Conservation (phyloP, 1,140 invertebrate genomes). For the Drosophila obscura region DNA sequence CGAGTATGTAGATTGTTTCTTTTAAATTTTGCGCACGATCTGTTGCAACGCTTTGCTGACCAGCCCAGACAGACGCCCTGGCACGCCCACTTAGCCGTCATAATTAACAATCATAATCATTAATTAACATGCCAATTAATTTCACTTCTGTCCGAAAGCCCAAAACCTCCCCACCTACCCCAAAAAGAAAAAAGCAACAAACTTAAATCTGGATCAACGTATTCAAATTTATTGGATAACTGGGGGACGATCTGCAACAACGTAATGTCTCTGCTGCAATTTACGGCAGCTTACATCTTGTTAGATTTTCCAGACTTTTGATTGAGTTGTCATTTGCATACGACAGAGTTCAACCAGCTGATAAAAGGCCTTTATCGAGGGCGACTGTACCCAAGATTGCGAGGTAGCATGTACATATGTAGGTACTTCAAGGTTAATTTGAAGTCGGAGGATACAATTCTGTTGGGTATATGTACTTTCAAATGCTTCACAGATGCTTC, state of each 20-base stretch:
- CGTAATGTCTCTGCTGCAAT: constrained; percentile 27
- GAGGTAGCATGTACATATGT: background rate
- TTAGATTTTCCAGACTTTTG: constrained; percentile 22
- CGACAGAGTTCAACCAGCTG: constrained; percentile 8
- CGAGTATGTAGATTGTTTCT: constrained; percentile 55
- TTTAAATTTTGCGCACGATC: constrained; percentile 82
- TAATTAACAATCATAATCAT: constrained; percentile 62
- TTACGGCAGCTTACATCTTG: constrained; percentile 28
- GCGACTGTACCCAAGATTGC: constrained; percentile 6
- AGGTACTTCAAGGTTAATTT: background rate
- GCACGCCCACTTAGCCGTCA: constrained; percentile 73
- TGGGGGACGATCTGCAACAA: constrained; percentile 27
- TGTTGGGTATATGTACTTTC: background rate
- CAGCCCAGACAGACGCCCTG: constrained; percentile 25
- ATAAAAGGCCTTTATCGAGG: constrained; percentile 6
- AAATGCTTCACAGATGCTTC: background rate
- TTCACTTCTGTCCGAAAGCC: constrained; percentile 26
- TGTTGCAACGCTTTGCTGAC: constrained; percentile 76
- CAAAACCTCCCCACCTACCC: too few relatives aligned
- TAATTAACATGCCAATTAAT: constrained; percentile 59
- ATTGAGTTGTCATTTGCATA: constrained; percentile 53
- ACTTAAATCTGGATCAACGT: constrained; percentile 20
- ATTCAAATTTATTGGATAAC: constrained; percentile 39
- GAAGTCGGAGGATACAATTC: too few relatives aligned
- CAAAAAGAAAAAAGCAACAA: constrained; percentile 25